phyloP scores from a whole-genome alignment of 1,140 invertebrate genomes.

The Aphaenogaster floridana region DNA sequence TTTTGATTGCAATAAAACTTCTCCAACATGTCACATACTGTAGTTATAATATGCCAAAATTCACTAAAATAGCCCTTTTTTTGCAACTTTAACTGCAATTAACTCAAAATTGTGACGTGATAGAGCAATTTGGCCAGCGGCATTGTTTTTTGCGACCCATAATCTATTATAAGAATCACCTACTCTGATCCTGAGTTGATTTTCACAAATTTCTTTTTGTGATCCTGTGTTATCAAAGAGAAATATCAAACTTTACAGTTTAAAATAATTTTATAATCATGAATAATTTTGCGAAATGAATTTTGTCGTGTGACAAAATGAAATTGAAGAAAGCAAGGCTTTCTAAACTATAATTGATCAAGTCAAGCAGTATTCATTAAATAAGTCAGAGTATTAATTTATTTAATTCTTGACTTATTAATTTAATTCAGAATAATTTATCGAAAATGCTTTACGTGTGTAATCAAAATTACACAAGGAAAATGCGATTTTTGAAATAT shows the following conservation, averaged over 20 bases:
- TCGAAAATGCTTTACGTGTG: background rate
- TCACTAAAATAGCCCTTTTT: no score
- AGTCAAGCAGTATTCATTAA: background rate
- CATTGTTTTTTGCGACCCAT: no score
- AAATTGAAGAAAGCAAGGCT: background rate
- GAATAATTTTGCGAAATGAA: conserved; percentile 1
- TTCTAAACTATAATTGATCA: background rate
- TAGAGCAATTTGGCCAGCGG: no score
- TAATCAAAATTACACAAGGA: background rate
- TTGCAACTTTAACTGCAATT: no score
- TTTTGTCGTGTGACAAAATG: background rate
- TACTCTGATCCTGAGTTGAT: no score
- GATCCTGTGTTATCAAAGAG: background rate
- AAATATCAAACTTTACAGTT: background rate
- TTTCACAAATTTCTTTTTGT: no score
- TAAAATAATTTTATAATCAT: background rate
- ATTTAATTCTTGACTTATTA: conserved; percentile 19
- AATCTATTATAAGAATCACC: no score
- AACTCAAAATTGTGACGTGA: no score
- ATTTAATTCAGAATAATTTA: conserved; percentile 8
- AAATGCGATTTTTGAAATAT: background rate
- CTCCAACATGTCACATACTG: no score
- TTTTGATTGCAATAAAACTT: no score
- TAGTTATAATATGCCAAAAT: no score
- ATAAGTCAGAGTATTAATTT: background rate